phyloP scores from a whole-genome alignment of 2,797 vertebrate genomes.

The Aythya fuligula region DNA sequence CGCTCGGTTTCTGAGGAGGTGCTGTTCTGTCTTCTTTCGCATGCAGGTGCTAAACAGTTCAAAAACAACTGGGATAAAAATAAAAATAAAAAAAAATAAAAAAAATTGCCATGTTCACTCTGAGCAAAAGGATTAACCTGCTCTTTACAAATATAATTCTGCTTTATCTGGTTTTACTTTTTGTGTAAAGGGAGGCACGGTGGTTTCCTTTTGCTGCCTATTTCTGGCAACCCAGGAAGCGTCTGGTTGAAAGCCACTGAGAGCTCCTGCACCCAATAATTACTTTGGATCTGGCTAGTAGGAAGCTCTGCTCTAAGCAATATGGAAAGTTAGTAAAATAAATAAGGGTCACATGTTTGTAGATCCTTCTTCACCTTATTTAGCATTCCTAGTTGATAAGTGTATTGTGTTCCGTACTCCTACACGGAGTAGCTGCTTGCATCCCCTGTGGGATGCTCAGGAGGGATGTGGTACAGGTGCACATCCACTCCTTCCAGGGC shows the following conservation, averaged over 20 bases:
- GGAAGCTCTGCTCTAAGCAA: not conserved
- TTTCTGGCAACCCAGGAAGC: not conserved
- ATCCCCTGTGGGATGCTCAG: not conserved
- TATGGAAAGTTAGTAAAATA: not conserved
- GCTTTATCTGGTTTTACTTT: not conserved
- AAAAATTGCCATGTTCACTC: not conserved
- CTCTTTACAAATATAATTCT: not conserved
- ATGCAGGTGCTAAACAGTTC: not conserved
- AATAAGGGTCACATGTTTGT: not conserved
- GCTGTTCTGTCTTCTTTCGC: not conserved
- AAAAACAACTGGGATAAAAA: not conserved
- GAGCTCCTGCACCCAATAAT: not conserved
- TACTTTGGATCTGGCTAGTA: not conserved
- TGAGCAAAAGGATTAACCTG: not conserved
- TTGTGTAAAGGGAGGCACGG: not conserved
- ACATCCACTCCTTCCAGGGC: not conserved
- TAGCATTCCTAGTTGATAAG: not conserved
- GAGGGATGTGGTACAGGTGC: not conserved
- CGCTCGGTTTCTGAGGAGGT: not conserved
- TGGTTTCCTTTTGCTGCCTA: not conserved
- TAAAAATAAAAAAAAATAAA: no score
- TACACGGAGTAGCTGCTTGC: not conserved
- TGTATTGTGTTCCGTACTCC: not conserved
- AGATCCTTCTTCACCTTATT: not conserved
- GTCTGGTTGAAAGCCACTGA: not conserved